Percentiles rank a stretch among this genome's conserved stretches.
phyloP scores from a whole-genome alignment of 2,113 vertebrate species.

The Merops nubicus region DNA sequence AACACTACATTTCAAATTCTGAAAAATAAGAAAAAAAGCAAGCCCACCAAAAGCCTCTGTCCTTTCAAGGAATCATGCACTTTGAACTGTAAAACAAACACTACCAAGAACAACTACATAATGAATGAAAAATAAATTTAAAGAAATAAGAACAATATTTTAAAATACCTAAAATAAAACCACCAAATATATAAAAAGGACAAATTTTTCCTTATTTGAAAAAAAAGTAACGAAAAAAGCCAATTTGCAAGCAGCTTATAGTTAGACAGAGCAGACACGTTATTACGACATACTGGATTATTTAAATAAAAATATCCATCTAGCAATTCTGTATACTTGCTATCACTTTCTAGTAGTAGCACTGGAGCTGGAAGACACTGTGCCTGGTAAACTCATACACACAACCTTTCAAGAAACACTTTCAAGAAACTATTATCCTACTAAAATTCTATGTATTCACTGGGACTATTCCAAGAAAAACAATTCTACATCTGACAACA shows the following conservation, averaged over 20 bases:
- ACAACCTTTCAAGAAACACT: neutral
- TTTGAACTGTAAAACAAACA: neutral
- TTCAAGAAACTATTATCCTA: neutral
- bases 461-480: neutral
- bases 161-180: neutral
- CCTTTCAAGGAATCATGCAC: neutral
- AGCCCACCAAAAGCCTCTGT: neutral
- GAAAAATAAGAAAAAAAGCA: neutral
- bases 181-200: neutral
- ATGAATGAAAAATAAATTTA: neutral
- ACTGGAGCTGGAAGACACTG: neutral
- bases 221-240: neutral
- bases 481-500: neutral
- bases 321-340: neutral
- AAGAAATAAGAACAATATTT: neutral
- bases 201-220: neutral
- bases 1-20: neutral
- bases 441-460: neutral
- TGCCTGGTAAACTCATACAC: neutral
- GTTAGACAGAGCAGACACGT: neutral
- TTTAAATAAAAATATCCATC: neutral
- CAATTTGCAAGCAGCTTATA: neutral
- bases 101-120: accelerated
- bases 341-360: neutral
- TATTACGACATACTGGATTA: neutral